Conservation (phyloP, 2,797 vertebrate species). For the Phataginus tricuspis region DNA sequence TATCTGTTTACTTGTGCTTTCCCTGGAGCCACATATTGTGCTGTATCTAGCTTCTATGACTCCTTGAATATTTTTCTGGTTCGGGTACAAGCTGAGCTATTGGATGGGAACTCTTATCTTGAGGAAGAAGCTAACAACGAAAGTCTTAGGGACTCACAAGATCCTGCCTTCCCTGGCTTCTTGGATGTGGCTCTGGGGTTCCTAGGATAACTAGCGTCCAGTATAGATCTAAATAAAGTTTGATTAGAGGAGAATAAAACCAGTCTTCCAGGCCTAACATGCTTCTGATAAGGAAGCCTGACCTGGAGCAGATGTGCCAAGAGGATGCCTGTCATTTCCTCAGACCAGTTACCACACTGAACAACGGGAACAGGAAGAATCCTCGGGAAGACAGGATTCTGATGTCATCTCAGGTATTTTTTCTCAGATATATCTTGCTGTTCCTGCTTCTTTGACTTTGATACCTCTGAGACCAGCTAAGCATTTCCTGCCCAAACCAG, state of each 20-base stretch:
- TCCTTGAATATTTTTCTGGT: not conserved
- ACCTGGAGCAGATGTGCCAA: not conserved
- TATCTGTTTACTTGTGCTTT: not conserved
- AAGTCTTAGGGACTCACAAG: not conserved
- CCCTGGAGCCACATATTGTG: not conserved
- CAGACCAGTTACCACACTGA: not conserved
- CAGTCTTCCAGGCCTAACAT: not conserved
- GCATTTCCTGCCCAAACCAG: not conserved
- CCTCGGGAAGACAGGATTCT: not conserved
- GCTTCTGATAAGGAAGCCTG: not conserved
- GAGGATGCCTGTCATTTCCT: not conserved
- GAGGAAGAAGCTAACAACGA: not conserved
- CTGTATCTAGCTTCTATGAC: not conserved
- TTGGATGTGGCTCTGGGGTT: not conserved
- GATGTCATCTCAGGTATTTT: not conserved
- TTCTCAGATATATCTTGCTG: not conserved
- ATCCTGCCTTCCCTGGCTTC: not conserved
- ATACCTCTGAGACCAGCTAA: not conserved
- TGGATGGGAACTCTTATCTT: not conserved
- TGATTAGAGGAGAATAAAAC: not conserved
- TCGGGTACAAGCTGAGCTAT: not conserved
- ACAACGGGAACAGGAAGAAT: not conserved
- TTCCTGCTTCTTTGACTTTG: not conserved
- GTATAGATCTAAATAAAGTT: not conserved
- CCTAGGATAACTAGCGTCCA: not conserved